Evolutionary conservation across 1,140 invertebrate genomes (phyloP).

Genomic region (Drosophila nigrodunni): DNA sequence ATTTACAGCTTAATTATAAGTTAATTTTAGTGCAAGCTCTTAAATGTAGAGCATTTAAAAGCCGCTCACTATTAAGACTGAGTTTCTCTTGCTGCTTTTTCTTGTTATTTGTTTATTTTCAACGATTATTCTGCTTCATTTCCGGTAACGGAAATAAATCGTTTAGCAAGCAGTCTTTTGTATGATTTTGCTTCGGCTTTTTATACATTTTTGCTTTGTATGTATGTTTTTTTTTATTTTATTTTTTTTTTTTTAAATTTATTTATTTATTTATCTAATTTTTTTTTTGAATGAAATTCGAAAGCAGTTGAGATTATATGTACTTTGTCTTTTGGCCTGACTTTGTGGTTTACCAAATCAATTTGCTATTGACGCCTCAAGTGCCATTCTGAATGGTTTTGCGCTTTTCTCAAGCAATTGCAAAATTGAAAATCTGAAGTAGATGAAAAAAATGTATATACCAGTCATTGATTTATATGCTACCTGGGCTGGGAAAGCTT

Average conservation of each 20-base stretch:
- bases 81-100: not conserved
- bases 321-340: slow-evolving; percentile 19
- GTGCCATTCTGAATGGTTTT: slow-evolving; percentile 30
- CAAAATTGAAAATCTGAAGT: slow-evolving; percentile 9
- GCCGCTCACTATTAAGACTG: not conserved
- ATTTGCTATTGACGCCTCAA: slow-evolving; percentile 48
- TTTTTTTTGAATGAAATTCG: slow-evolving; percentile 36
- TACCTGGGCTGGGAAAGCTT: not conserved
- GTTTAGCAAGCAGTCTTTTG: slow-evolving; percentile 48
- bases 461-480: slow-evolving; percentile 27
- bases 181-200: slow-evolving; percentile 14
- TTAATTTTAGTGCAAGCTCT: not conserved
- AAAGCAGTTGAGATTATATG: slow-evolving; percentile 36
- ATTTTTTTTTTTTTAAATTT: too few species aligned
- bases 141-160: slow-evolving; percentile 60
- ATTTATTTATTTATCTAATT: too few species aligned
- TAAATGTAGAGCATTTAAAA: not conserved
- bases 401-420: slow-evolving; percentile 19
- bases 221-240: too few species aligned
- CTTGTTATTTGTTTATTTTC: slow-evolving; percentile 39
- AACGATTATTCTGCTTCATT: slow-evolving; percentile 67
- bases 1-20: not conserved
- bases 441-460: not conserved
- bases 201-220: not conserved
- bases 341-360: slow-evolving; percentile 45